phyloP scores from a whole-genome alignment of 2,113 vertebrate species.

The Arenaria interpres region DNA sequence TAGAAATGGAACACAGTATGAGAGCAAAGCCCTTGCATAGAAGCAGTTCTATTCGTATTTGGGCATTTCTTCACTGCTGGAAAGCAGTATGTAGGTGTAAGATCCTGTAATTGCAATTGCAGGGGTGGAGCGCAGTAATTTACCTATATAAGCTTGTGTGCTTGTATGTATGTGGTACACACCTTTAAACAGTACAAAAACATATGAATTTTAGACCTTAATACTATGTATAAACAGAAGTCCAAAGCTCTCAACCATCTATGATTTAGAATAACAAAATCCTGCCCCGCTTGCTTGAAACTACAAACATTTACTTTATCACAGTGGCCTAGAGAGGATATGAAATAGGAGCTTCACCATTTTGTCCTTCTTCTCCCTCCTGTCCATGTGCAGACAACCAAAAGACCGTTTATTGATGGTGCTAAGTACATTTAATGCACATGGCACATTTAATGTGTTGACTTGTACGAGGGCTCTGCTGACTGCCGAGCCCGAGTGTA shows the following conservation, averaged over 20 bases:
- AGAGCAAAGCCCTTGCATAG: neutral
- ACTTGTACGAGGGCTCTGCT: neutral
- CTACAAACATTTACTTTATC: neutral
- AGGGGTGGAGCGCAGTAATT: neutral
- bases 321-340: neutral
- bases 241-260: neutral
- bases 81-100: neutral
- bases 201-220: neutral
- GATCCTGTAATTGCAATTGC: neutral
- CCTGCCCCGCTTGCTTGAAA: neutral
- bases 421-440: neutral
- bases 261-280: neutral
- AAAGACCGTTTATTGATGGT: neutral
- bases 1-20: neutral
- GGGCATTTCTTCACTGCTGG: neutral
- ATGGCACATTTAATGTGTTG: neutral
- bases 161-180: neutral
- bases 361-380: neutral
- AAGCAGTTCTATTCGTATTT: conserved; percentile 10
- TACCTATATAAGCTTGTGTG: neutral
- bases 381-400: neutral
- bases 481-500: neutral
- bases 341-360: neutral
- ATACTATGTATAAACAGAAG: neutral
- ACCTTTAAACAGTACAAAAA: neutral